Base-by-base conservation (phyloP, 2,888 invertebrate genomes). In the Pomacea canaliculata region DNA sequence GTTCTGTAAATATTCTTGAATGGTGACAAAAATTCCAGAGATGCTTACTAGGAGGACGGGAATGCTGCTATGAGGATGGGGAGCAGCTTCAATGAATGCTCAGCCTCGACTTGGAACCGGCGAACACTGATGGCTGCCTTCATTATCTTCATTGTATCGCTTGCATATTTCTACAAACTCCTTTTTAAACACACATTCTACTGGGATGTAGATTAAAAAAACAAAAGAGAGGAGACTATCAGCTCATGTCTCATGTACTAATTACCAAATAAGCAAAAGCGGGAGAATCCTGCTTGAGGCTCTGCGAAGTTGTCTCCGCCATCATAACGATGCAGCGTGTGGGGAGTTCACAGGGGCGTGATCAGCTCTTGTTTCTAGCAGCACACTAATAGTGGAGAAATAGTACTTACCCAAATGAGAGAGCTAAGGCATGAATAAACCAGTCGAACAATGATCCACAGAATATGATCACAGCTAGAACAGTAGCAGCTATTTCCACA, bases 371-470 rank as follows among this genome's bases (percentile, higher is more conserved):
- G 23, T 69, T 60, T 73, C 23, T 37, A 48, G 9, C 10, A 18
- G n/a, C 19, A 27, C 8, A n/a, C 49, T 48, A 56, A 19, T n/a
- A 69, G 18, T 59, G 23, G 63, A 18, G 19, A 23, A 5, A 37
- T 56, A n/a, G 5, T 56, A 80, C 86, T 84, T 82, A 87, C 87
- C 86, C 87, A 77, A 85, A 87, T 59, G 85, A 76, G 16, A 87
- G 75, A 67, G 86, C 86, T 70, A 85, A 51, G 65, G 82, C 76
- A 78, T 87, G 87, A 77, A 87, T 85, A 71, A 85, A 71, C 87
- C 87, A 87, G 48, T 78, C 79, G 66, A 85, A 78, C 59, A 86
- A 70, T 82, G 85, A 87, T 85, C 85, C 87, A 82, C 83, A 80
- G 27, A 85, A 71, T 69, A 82, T 68, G 68, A 78, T 74, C 62